phyloP scores from a whole-genome alignment of 2,888 invertebrate species.

The Tetrapedia diversipes region DNA sequence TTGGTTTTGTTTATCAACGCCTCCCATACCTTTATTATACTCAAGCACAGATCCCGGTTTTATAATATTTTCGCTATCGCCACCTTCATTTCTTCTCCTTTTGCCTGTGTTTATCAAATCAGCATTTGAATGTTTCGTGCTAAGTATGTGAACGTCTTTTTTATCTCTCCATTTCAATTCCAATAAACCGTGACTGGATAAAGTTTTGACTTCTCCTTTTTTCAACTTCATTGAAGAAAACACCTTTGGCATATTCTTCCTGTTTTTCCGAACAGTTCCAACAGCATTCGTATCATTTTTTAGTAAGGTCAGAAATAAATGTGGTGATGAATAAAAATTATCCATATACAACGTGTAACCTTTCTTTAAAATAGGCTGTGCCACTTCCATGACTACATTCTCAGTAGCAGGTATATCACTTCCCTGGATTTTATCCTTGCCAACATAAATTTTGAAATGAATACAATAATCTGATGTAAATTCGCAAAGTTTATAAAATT shows the following conservation, averaged over 20 bases:
- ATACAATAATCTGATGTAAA: no score
- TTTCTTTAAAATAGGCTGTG: conserved; percentile 13
- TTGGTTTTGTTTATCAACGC: conserved; percentile 60
- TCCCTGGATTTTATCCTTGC: neutral
- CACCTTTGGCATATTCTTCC: conserved; percentile 21
- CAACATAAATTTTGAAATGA: no score
- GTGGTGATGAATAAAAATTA: no score
- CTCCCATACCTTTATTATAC: conserved; percentile 61
- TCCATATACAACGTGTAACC: no score
- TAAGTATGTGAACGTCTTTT: conserved; percentile 31
- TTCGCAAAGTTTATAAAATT: no score
- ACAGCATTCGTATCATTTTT: conserved; percentile 25
- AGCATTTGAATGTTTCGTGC: conserved; percentile 35
- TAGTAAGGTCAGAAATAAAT: conserved; percentile 17
- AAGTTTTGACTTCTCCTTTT: conserved; percentile 23
- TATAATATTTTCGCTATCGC: conserved; percentile 14
- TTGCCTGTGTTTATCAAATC: conserved; percentile 8
- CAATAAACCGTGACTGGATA: conserved; percentile 23
- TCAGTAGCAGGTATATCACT: conserved; percentile 7
- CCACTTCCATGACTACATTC: conserved; percentile 12
- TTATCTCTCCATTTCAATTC: conserved; percentile 24
- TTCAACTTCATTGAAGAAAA: conserved; percentile 15
- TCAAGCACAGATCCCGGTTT: conserved; percentile 47
- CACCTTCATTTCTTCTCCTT: conserved; percentile 23
- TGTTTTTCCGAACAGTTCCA: conserved; percentile 23